phyloP scores from a whole-genome alignment of 2,797 vertebrate species.

The Fistularia commersonii region DNA sequence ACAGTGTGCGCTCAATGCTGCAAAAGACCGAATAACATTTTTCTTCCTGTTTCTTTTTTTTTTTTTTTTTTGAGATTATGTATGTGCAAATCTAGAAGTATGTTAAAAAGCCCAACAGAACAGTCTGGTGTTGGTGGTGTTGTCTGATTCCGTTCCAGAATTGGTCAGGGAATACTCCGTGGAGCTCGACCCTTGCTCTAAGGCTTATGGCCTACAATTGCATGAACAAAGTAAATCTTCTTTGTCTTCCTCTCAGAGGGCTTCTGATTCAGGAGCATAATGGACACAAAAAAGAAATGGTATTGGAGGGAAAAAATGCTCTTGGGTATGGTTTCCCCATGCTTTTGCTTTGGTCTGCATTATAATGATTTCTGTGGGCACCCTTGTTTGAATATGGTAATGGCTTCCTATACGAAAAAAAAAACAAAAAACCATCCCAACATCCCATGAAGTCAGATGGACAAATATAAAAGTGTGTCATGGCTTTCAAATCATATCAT shows the following conservation, averaged over 20 bases:
- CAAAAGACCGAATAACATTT: background rate
- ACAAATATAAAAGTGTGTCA: slow-evolving; percentile 46
- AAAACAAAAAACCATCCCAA: slow-evolving; percentile 16
- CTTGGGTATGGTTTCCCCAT: slow-evolving; percentile 28
- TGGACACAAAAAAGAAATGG: slow-evolving; percentile 42
- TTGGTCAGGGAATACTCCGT: slow-evolving; percentile 43
- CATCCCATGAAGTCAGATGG: slow-evolving; percentile 31
- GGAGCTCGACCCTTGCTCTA: slow-evolving; percentile 65
- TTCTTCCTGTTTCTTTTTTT: background rate
- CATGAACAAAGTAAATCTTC: slow-evolving; percentile 63
- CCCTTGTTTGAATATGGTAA: slow-evolving; percentile 20
- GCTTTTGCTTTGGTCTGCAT: slow-evolving; percentile 22
- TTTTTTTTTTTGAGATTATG: background rate
- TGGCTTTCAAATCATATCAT: slow-evolving; percentile 44
- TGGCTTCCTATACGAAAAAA: slow-evolving; percentile 14
- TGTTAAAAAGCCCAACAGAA: slow-evolving; percentile 37
- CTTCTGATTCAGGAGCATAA: slow-evolving; percentile 54
- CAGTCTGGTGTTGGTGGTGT: slow-evolving; percentile 39
- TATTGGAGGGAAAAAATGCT: slow-evolving; percentile 39
- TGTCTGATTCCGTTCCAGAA: slow-evolving; percentile 55
- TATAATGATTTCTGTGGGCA: slow-evolving; percentile 20
- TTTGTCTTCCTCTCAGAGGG: slow-evolving; percentile 57
- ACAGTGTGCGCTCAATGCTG: background rate
- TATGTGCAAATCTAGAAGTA: slow-evolving; percentile 15
- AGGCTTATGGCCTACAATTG: slow-evolving; percentile 66